Evolutionary conservation across 2,888 invertebrate species (phyloP), one percentile per base, ranked within the genome.

Genomic region (Quadriops clusia): DNA sequence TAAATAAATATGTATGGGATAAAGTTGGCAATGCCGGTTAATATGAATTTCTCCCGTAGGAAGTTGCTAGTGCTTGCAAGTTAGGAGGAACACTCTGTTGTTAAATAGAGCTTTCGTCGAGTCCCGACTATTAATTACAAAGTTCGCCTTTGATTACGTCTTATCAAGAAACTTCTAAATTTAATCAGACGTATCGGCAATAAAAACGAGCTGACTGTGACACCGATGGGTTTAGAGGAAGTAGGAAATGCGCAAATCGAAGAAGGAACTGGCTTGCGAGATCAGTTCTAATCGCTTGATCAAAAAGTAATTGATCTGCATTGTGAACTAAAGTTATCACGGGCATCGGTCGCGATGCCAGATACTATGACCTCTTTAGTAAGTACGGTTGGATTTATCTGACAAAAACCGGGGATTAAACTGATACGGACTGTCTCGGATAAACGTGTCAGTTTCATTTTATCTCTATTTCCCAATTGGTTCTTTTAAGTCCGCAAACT

Each of bases 281-380:
- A 53, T 53, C 52, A 54, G 43, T 45, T 44, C 45, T 49, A 51
- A 54, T 53, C 53, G 46, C 44, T 44, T 44, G 50, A 51, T 55
- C 52, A 45, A 43, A 47, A 49, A 50, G 51, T 54, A 55, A 55
- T 54, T 52, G 55, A 55, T 53, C 51, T 48, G 47, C 48, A 52
- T 53, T 54, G 51, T 52, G 44, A 37, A 35, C 40, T 37, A 43
- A 45, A 42, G 45, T 44, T 47, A 48, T 46, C 43, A 41, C 34
- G 32, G 37, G 38, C 39, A 37, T 46, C 42, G 36, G 12, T 6
- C 12, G 12, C 14, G 9, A 26, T 6, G 10, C 26, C 16, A 29
- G 24, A 31, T 26, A 39, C 29, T 32, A 39, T 36, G 44, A 41
- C 38, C 39, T 44, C 36, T 40, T 39, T n/a, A n/a, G n/a, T n/a